Base-by-base conservation (phyloP, 2,888 invertebrate species). In the Apodemia mormo region DNA sequence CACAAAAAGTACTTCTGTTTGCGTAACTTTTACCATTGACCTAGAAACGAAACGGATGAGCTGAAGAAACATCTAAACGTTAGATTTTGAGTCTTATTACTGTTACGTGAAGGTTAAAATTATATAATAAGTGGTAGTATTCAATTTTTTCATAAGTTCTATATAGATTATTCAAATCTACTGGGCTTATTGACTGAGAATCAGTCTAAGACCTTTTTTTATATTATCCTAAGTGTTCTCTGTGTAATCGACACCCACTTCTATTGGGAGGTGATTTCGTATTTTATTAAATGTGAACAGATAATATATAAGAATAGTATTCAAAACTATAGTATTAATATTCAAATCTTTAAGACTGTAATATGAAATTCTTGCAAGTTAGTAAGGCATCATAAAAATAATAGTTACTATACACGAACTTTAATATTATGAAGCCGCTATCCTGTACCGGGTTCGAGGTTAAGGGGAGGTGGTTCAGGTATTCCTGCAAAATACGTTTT, bases 21-120 rank as follows among this genome's bases (percentile, higher is more conserved):
- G 30, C 73, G 68, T 70, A 75, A 75, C 74, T 74, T 74, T 71
- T 69, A 68, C 75, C 71, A 73, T 71, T 77, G 77, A 77, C 77
- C 77, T 73, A 76, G 69, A 72, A 77, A 77, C 72, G 72, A 65
- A 73, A 67, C 73, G 74, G 72, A 70, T 73, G 73, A 71, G 72
- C 68, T 69, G 73, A 64, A 71, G 68, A 69, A 69, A 33, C 12
- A 14, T 30, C 12, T 10, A 71, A 68, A 45, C 68, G 52, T 65
- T 66, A 64, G 65, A 70, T 65, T 67, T 68, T 72, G 68, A 58
- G 66, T 54, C 71, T 72, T 70, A 74, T 69, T 37, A 12, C 30
- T 37, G 54, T 49, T n/a, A 10, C 14, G 45, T 65, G 69, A 70
- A 67, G 71, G 68, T 22, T 65, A 68, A 72, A 71, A 72, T 29